Conservation (phyloP, 2,113 vertebrate species). For the Alces alces region DNA sequence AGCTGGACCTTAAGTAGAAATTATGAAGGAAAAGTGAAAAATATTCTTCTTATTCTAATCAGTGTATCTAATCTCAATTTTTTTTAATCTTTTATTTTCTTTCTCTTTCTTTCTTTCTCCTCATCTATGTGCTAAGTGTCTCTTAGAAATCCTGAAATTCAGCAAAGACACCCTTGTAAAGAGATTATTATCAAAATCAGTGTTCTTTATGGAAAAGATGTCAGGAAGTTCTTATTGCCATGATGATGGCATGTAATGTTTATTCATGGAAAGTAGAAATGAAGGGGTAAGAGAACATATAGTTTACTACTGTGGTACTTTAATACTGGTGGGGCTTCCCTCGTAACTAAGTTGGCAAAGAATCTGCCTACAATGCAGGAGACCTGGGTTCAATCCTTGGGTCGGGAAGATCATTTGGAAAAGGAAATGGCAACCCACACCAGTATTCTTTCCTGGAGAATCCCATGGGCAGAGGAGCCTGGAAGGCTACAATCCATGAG, state of each 20-base stretch:
- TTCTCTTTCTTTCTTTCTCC: background rate
- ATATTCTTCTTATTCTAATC: background rate
- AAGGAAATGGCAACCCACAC: background rate
- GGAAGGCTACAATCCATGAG: background rate
- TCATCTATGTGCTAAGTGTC: background rate
- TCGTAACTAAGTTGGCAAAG: background rate
- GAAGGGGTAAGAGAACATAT: background rate
- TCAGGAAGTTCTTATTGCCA: background rate
- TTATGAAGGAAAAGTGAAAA: background rate
- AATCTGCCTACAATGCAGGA: background rate
- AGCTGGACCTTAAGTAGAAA: background rate
- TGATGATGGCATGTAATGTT: background rate
- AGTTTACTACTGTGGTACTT: background rate
- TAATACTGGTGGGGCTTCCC: background rate
- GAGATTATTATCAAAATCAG: background rate
- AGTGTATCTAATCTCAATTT: background rate
- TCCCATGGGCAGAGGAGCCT: background rate
- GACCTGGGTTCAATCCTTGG: rapidly evolving
- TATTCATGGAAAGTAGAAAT: background rate
- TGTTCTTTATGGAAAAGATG: background rate
- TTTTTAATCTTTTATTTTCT: background rate
- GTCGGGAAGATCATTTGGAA: background rate
- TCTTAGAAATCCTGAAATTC: background rate
- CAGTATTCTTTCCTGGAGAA: background rate
- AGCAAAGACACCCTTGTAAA: background rate